These are phyloP conservation scores for Tenthredo notha DNA, from an alignment of 2,888 invertebrate species.

Conservation along the genomic window DNA sequence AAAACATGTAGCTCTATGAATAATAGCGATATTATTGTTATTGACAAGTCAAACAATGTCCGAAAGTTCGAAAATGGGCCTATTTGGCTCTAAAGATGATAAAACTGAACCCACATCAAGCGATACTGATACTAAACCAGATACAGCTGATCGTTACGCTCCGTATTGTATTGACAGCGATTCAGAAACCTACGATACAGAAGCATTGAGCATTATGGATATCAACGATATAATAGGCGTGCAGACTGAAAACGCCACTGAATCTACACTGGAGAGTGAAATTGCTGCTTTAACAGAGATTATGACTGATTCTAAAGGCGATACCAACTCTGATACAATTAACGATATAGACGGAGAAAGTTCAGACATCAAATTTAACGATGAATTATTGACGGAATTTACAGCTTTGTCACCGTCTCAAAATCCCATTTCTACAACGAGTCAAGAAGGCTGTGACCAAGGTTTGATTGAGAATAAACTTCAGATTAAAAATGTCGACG, in stretches of 20 bases:
- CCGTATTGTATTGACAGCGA: slow-evolving; percentile 70
- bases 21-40: slow-evolving; percentile 12
- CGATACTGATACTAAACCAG: slow-evolving; percentile 57
- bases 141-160: slow-evolving; percentile 63
- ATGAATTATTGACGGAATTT: not conserved
- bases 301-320: slow-evolving; percentile 70
- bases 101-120: slow-evolving; percentile 60
- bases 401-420: not conserved
- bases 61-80: slow-evolving; percentile 71
- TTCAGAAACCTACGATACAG: slow-evolving; percentile 70
- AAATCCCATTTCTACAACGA: not conserved
- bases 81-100: slow-evolving; percentile 71
- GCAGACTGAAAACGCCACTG: slow-evolving; percentile 65
- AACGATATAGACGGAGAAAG: not conserved
- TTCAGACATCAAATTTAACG: slow-evolving; percentile 12
- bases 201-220: slow-evolving; percentile 72
- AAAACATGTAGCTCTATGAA: slow-evolving; percentile 1
- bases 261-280: slow-evolving; percentile 73
- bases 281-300: slow-evolving; percentile 74
- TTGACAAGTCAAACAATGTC: slow-evolving; percentile 67
- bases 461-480: not conserved
- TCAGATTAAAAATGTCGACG: not conserved
- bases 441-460: not conserved
- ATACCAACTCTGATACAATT: slow-evolving; percentile 46
- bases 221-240: slow-evolving; percentile 72